These are phyloP conservation scores for Spisula solida DNA, from an alignment of 2,888 invertebrate species.

Conservation along the genomic window DNA sequence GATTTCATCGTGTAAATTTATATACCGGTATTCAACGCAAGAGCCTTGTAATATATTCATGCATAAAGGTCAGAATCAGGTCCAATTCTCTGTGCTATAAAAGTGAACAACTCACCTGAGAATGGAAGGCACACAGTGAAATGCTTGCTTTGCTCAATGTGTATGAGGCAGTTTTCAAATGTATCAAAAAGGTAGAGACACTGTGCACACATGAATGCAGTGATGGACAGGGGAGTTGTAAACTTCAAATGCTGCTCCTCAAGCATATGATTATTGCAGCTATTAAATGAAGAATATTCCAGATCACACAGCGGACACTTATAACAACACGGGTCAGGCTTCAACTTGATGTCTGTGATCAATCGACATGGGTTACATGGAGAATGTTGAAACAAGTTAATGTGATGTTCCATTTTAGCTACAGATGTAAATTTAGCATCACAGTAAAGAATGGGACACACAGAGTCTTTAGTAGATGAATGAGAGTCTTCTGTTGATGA, in stretches of 20 bases:
- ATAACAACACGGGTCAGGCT: conserved; percentile 57
- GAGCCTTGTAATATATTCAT: too few species aligned
- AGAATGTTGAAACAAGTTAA: conserved; percentile 71
- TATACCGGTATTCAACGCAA: too few species aligned
- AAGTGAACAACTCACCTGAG: conserved; percentile 45
- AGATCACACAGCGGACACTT: conserved; percentile 76
- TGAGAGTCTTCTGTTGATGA: background rate
- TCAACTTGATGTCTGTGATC: conserved; percentile 64
- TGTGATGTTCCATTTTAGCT: conserved; percentile 65
- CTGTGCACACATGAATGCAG: conserved; percentile 66
- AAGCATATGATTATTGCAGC: conserved; percentile 57
- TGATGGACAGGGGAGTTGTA: conserved; percentile 52
- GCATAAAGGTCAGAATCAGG: too few species aligned
- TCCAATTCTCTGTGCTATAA: too few species aligned
- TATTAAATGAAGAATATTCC: conserved; percentile 54
- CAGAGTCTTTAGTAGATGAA: background rate
- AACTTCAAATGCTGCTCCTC: conserved; percentile 46
- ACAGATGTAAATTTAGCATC: conserved; percentile 68
- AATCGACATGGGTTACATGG: conserved; percentile 75
- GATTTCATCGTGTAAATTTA: too few species aligned
- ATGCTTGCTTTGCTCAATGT: conserved; percentile 56
- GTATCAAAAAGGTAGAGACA: conserved; percentile 61
- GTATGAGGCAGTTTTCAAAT: conserved; percentile 50
- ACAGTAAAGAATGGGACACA: conserved; percentile 74
- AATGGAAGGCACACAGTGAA: conserved; percentile 60